These are phyloP conservation scores for Alcis repandata DNA, from an alignment of 2,888 invertebrate genomes.

Conservation along the genomic window DNA sequence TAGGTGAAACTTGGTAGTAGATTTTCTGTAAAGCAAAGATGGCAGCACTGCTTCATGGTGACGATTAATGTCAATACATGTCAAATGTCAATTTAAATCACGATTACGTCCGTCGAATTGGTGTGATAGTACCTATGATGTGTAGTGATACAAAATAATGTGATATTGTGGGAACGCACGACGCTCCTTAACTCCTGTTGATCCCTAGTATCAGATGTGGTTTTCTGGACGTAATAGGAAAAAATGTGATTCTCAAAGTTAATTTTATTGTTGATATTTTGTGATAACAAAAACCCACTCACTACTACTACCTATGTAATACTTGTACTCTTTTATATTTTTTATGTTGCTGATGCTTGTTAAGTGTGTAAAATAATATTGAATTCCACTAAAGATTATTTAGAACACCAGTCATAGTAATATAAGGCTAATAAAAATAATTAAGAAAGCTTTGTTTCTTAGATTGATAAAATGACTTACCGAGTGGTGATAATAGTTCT, in stretches of 20 bases:
- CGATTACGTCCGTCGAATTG: too few species aligned
- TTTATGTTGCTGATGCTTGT: background rate
- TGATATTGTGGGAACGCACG: too few species aligned
- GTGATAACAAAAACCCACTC: background rate
- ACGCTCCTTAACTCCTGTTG: background rate
- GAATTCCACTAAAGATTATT: background rate
- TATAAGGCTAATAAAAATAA: background rate
- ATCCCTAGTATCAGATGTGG: background rate
- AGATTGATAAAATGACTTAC: conserved; percentile 67
- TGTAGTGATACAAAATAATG: too few species aligned
- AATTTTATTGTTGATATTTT: background rate
- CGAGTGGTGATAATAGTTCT: conserved; percentile 75
- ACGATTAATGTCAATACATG: too few species aligned
- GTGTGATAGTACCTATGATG: too few species aligned
- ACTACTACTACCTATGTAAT: background rate
- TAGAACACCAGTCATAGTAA: background rate
- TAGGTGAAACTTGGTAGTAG: too few species aligned
- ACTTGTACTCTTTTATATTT: background rate
- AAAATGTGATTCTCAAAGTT: background rate
- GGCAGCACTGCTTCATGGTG: too few species aligned
- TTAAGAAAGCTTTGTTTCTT: background rate
- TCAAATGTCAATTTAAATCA: too few species aligned
- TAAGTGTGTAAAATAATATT: conserved; percentile 1
- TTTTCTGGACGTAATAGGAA: background rate
- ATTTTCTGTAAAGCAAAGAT: too few species aligned